Evolutionary conservation across 2,888 invertebrate species (phyloP), one percentile per base, ranked within the genome.

Genomic region (Norana najaformis): DNA sequence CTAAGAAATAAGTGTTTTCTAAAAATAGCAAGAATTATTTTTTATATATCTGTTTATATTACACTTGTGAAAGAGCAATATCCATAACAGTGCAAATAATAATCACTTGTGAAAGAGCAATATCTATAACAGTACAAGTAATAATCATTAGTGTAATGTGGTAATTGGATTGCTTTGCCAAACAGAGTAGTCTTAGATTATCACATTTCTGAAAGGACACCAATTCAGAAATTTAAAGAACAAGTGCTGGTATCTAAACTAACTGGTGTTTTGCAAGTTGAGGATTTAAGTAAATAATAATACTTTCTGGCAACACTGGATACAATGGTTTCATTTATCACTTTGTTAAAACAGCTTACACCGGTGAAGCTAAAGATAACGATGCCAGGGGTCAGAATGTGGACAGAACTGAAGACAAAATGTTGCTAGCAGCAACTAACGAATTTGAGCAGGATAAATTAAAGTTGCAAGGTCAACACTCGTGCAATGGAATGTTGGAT

Each of bases 331-430:
- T 69, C 69, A 69, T 69, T 4, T 69, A n/a, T 69, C n/a, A 8
- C 69, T 69, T 69, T 69, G 69, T 69, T 69, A 69, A 69, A 69
- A 69, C 69, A 69, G 69, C 69, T 30, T 69, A 69, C 69, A 69
- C 69, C n/a, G 69, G 69, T 13, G 69, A 69, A 69, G 69, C 69
- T n/a, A 69, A 69, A 69, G 69, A 0, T 69, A n/a, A 69, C 11
- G 69, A 69, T n/a, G n/a, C n/a, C 30, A 69, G n/a, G 69, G 11
- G 11, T 30, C 3, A 69, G 11, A 69, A 69, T n/a, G 16, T 69
- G 69, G 13, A n/a, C n/a, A n/a, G 13, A 69, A 69, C n/a, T 69
- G 69, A 69, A 69, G 69, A 69, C 0, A 69, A 69, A n/a, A 69
- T 69, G 69, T 69, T 30, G 69, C 30, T 69, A 2, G 69, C 3